A percentile compares a stretch with the other conserved stretches of the same genome.
phyloP scores from a whole-genome alignment of 2,888 invertebrate species.

The Busseola fusca region DNA sequence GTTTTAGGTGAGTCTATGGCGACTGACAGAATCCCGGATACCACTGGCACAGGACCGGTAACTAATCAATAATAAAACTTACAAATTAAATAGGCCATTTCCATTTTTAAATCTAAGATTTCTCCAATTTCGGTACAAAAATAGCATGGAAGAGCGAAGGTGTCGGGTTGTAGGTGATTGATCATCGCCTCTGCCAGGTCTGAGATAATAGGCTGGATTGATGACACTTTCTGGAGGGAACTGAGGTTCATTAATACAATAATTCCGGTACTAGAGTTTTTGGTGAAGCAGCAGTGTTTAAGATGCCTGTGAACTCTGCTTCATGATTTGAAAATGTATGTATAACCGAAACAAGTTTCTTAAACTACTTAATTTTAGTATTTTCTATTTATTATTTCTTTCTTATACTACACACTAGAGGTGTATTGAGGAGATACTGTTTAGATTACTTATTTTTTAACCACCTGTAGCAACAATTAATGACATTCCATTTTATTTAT shows the following conservation, averaged over 20 bases:
- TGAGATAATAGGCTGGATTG: constrained; percentile 53
- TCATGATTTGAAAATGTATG: neutral
- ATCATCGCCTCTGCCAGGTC: constrained; percentile 44
- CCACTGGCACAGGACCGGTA: neutral
- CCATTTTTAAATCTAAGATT: constrained; percentile 6
- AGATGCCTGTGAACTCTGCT: neutral
- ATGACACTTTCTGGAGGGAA: constrained; percentile 47
- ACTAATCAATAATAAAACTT: neutral
- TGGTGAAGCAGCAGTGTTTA: constrained; percentile 5
- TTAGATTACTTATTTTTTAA: neutral
- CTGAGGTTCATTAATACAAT: constrained; percentile 44
- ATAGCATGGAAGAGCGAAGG: constrained; percentile 30
- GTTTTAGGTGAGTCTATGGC: too few relatives aligned
- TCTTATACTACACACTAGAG: neutral
- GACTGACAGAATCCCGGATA: neutral
- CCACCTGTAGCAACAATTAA: too few relatives aligned
- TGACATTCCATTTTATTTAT: neutral
- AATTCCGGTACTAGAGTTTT: constrained; percentile 16
- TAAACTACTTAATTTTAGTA: neutral
- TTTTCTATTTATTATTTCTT: neutral
- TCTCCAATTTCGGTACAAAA: constrained; percentile 33
- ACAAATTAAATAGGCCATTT: neutral
- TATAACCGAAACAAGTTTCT: neutral
- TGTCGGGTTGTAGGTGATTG: constrained; percentile 53
- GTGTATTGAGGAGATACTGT: neutral